These are phyloP conservation scores for Pelvicachromis taeniatus DNA, from an alignment of 2,113 vertebrate species.

Conservation along the genomic window DNA sequence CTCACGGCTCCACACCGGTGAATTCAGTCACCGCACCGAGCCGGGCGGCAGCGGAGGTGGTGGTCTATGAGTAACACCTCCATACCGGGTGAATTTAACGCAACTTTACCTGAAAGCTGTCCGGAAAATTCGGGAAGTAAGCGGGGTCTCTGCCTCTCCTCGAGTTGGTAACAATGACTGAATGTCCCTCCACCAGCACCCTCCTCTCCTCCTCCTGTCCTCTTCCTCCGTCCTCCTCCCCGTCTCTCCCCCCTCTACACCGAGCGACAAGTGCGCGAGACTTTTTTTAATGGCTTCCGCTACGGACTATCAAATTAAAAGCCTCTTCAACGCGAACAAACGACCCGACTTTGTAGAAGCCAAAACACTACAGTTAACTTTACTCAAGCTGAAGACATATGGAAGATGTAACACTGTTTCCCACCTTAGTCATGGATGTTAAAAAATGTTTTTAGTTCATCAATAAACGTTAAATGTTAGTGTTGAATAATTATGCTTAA, in stretches of 20 bases:
- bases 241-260: background rate
- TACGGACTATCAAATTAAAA: constrained; percentile 15
- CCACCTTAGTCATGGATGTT: background rate
- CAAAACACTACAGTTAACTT: background rate
- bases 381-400: background rate
- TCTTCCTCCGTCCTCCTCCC: background rate
- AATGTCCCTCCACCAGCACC: constrained; percentile 6
- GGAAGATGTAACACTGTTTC: background rate
- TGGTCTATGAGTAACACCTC: background rate
- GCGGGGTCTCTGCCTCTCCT: constrained; percentile 26
- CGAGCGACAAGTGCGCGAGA: background rate
- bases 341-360: background rate
- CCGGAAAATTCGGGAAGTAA: background rate
- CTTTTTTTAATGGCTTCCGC: background rate
- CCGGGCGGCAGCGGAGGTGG: background rate
- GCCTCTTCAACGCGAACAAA: background rate
- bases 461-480: background rate
- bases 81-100: background rate
- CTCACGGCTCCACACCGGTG: constrained; percentile 10
- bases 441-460: accelerated
- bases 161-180: constrained; percentile 61
- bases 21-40: background rate
- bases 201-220: background rate
- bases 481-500: background rate
- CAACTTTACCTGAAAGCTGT: constrained; percentile 50